Base-by-base conservation (phyloP, 2,888 invertebrate species). In the Fragum sueziense region DNA sequence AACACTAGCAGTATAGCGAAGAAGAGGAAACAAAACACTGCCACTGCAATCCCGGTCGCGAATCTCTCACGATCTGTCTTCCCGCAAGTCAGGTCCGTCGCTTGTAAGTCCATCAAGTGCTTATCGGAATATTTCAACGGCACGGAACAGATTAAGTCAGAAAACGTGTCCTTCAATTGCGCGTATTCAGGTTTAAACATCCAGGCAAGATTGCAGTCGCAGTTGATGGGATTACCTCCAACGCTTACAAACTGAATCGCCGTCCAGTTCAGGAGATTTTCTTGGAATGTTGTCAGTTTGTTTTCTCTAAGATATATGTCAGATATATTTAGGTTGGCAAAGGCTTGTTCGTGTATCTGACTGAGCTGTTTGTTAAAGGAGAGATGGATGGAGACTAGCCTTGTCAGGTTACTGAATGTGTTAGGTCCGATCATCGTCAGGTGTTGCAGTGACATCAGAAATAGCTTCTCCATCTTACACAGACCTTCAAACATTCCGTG, bases 121-220 rank as follows among this genome's bases (percentile, higher is more conserved):
- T 65, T 67, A 7, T 59, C 69, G 6, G 33, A 22, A 57, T 70
- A 59, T 27, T 33, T 61, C 17, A 11, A 22, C 11, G 82, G 82
- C 4, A 74, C n/a, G 22, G 59, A 47, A 29, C 82, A 82, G 17
- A 11, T 41, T 31, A 82, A 20, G 1, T 67, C 17, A n/a, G 59
- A 34, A 59, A 82, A 76, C 22, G 37, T 78, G 11, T 31, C 9
- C 51, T 67, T 75, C 22, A 73, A 59, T 20, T 54, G 71, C 7
- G 74, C 77, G 51, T 72, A 68, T 20, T 69, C 77, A 33, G 75
- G 69, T 22, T 41, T 68, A 29, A 68, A 47, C 71, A 79, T 76
- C 82, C 82, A 82, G 3, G 31, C 67, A 3, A 76, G 20, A 7
- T 72, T 70, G 37, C 82, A 82, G 51, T 82, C 79, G 69, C 82